Evolutionary conservation across 2,888 invertebrate genomes (phyloP).

Genomic region (Anarsia innoxiella): DNA sequence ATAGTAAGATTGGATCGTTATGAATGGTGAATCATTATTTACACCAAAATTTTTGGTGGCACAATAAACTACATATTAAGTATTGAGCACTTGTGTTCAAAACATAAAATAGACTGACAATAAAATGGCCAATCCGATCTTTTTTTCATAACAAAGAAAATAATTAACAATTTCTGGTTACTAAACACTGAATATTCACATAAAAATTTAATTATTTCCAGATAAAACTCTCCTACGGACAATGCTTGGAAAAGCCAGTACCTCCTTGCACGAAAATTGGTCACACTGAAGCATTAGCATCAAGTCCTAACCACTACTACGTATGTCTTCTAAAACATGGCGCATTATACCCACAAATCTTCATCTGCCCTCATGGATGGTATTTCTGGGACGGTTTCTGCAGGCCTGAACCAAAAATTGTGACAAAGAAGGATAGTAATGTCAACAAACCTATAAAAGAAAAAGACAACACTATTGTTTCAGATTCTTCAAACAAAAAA

Average conservation of each 20-base stretch:
- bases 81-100: no score
- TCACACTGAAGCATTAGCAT: constrained; percentile 39
- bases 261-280: constrained; percentile 48
- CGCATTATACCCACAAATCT: constrained; percentile 48
- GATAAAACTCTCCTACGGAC: constrained; percentile 47
- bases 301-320: constrained; percentile 58
- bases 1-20: no score
- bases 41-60: no score
- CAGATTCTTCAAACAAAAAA: no score
- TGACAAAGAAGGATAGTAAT: constrained; percentile 7
- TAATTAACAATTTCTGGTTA: no score
- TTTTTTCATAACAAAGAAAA: no score
- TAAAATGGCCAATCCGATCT: no score
- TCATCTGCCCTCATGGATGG: constrained; percentile 66
- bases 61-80: no score
- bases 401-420: constrained; percentile 31
- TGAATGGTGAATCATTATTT: no score
- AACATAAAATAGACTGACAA: no score
- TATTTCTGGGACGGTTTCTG: constrained; percentile 55
- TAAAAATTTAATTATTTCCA: constrained; percentile 33
- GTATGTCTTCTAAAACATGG: constrained; percentile 47
- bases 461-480: no score
- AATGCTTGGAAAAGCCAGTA: constrained; percentile 44
- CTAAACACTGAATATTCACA: no score
- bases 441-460: constrained; percentile 9